Evolutionary conservation across 2,797 vertebrate genomes (phyloP).

Genomic region (Sebastes itinus): DNA sequence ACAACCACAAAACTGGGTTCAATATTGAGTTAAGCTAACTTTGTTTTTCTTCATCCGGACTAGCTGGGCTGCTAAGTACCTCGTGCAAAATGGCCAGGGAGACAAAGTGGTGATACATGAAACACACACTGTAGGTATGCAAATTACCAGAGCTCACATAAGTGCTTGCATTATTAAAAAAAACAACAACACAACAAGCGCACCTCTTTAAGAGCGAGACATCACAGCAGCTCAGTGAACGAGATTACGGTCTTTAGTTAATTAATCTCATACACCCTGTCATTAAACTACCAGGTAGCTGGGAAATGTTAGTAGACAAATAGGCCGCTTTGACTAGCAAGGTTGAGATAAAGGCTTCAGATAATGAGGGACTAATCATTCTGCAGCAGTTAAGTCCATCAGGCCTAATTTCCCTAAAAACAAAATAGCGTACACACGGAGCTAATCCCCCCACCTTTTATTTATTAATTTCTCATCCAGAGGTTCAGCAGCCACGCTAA

Average conservation of each 20-base stretch:
- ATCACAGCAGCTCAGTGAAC: slow-evolving; percentile 60
- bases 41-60: slow-evolving; percentile 35
- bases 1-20: slow-evolving; percentile 42
- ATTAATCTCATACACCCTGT: slow-evolving; percentile 72
- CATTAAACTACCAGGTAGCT: slow-evolving; percentile 60
- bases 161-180: not conserved
- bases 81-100: slow-evolving; percentile 18
- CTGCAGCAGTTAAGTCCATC: slow-evolving; percentile 70
- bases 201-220: slow-evolving; percentile 42
- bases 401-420: slow-evolving; percentile 75
- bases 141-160: slow-evolving; percentile 8
- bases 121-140: slow-evolving; percentile 11
- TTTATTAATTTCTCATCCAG: slow-evolving; percentile 72
- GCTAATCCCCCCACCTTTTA: slow-evolving; percentile 74
- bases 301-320: slow-evolving; percentile 74
- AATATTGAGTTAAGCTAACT: slow-evolving; percentile 51
- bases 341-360: slow-evolving; percentile 76
- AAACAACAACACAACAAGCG: slow-evolving; percentile 4
- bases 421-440: slow-evolving; percentile 65
- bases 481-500: slow-evolving; percentile 62
- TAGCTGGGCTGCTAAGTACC: not conserved
- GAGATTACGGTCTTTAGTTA: slow-evolving; percentile 73
- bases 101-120: slow-evolving; percentile 25
- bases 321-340: slow-evolving; percentile 71
- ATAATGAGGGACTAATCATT: slow-evolving; percentile 80